These are phyloP conservation scores for Gambusia holbrooki DNA, from an alignment of 2,113 vertebrate species.

Conservation along the genomic window DNA sequence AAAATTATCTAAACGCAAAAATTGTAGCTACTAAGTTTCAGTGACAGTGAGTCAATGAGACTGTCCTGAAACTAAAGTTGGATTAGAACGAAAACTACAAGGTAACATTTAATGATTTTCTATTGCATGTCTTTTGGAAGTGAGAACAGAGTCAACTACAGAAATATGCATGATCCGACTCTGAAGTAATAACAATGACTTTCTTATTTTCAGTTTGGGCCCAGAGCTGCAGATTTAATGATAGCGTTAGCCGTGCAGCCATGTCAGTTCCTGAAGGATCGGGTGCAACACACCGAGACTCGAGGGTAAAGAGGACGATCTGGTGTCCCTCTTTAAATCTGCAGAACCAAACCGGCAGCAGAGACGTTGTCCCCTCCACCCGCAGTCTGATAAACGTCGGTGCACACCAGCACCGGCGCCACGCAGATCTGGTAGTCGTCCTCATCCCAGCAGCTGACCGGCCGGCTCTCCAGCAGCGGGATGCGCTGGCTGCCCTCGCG, in stretches of 20 bases:
- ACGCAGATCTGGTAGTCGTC: conserved; percentile 84
- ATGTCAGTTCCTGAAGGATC: conserved; percentile 1
- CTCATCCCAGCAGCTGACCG: conserved; percentile 86
- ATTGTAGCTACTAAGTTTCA: conserved; percentile 6
- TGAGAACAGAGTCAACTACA: not conserved
- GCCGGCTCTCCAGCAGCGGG: conserved; percentile 78
- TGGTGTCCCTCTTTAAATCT: conserved; percentile 72
- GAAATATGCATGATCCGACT: conserved; percentile 31
- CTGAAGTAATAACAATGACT: conserved; percentile 23
- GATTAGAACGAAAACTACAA: not conserved
- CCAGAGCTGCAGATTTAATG: conserved; percentile 10
- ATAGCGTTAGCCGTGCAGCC: conserved; percentile 23
- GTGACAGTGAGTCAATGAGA: not conserved
- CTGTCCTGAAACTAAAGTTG: not conserved
- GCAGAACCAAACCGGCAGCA: conserved; percentile 85
- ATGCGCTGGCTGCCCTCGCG: conserved; percentile 82
- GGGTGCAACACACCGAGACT: conserved; percentile 35
- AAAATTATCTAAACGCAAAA: too few species aligned
- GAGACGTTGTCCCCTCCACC: conserved; percentile 87
- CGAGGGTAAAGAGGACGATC: conserved; percentile 10
- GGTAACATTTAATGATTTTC: not conserved
- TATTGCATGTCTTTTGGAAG: not conserved
- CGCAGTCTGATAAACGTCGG: conserved; percentile 86
- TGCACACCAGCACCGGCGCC: conserved; percentile 86
- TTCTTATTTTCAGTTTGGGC: conserved; percentile 12